Conservation (phyloP, 2,797 vertebrate species). For the Dromococcyx pavoninus region DNA sequence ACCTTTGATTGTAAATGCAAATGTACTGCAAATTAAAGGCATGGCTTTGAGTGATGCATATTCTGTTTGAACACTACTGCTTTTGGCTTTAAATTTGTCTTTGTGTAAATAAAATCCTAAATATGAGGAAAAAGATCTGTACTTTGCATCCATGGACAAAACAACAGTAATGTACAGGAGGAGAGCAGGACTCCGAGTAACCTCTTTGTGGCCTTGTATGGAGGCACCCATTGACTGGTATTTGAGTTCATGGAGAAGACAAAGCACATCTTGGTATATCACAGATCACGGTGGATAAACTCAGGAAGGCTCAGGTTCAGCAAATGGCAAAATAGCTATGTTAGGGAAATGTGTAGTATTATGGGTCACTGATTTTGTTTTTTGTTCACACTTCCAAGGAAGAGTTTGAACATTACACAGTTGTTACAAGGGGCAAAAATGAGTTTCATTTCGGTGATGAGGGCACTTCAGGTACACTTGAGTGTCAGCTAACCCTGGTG, state of each 20-base stretch:
- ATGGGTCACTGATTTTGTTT: neutral
- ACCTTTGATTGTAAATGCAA: neutral
- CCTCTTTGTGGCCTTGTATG: neutral
- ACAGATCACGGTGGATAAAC: neutral
- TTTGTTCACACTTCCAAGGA: neutral
- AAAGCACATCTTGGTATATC: fast-evolving
- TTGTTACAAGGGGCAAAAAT: neutral
- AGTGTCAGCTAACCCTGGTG: neutral
- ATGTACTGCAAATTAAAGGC: neutral
- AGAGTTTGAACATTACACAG: neutral
- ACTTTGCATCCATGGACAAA: neutral
- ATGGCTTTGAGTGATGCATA: neutral
- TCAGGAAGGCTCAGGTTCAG: neutral
- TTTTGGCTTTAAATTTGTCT: neutral
- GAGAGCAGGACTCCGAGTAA: neutral
- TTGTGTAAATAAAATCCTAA: neutral
- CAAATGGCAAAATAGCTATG: neutral
- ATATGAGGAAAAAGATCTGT: neutral
- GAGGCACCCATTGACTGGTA: neutral
- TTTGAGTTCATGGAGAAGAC: neutral
- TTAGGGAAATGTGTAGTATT: neutral
- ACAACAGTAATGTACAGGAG: neutral
- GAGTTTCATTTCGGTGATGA: neutral
- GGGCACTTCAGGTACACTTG: neutral
- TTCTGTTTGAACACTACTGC: neutral